A percentile compares a stretch with the other conserved stretches of the same genome.
Conservation (phyloP, 1,140 invertebrate genomes). For the Hylaeus anthracinus region DNA sequence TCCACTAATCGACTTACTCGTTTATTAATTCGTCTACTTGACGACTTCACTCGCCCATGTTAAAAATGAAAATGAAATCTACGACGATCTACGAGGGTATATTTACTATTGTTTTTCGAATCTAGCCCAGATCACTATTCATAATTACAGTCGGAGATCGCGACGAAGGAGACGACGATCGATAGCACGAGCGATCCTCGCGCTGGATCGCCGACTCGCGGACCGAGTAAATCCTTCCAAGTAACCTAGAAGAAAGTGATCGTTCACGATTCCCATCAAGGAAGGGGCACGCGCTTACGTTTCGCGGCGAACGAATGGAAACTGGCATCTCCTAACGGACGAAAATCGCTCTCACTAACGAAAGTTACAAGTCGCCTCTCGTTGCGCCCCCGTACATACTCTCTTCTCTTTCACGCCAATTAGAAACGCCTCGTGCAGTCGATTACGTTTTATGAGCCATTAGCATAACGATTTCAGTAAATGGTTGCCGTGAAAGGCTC, state of each 20-base stretch:
- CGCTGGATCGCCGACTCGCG: slow-evolving; percentile 38
- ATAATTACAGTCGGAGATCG: not conserved
- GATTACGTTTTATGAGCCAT: not conserved
- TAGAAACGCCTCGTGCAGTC: slow-evolving; percentile 3
- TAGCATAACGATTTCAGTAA: not conserved
- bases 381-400: not conserved
- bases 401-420: slow-evolving; percentile 16
- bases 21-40: too few relatives aligned
- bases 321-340: slow-evolving; percentile 15
- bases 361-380: slow-evolving; percentile 15
- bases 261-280: slow-evolving; percentile 42
- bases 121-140: not conserved
- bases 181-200: slow-evolving; percentile 47
- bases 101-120: too few relatives aligned
- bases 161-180: slow-evolving; percentile 15
- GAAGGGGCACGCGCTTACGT: slow-evolving; percentile 32
- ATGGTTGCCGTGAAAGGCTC: not conserved
- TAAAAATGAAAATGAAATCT: too few relatives aligned
- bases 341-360: slow-evolving; percentile 39
- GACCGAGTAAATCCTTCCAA: slow-evolving; percentile 42
- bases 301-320: slow-evolving; percentile 29
- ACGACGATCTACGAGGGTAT: too few relatives aligned
- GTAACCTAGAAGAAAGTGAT: slow-evolving; percentile 64
- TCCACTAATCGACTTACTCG: not conserved
- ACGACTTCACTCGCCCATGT: too few relatives aligned